Evolutionary conservation across 2,888 invertebrate species (phyloP), one percentile per base, ranked within the genome.

Genomic region (Cybosia mesomella): DNA sequence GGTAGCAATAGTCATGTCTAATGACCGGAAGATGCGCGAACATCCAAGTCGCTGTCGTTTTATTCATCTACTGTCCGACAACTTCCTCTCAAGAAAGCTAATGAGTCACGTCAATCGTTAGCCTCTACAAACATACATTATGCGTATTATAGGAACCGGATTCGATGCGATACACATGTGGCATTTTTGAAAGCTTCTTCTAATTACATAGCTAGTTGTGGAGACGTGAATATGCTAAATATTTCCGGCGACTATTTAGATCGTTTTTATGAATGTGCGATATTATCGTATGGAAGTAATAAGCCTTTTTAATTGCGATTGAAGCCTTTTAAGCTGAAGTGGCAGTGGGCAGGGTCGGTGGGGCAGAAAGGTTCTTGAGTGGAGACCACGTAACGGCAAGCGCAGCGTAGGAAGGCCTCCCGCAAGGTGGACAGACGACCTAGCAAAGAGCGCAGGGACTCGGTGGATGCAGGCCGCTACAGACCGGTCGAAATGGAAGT

Each of bases 1-100:
- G 81, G 69, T 61, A 68, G 61, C 53, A 73, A 72, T 71, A 75
- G 75, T 67, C 58, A 58, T 55, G 62, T 62, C 76, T 81, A 82
- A 81, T 82, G 82, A 79, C 77, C 74, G 82, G 82, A 82, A 79
- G 82, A 71, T 73, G 68, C 66, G 67, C 68, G 43, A 74, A 74
- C 75, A 73, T 79, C 73, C 70, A 66, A 76, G 73, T 66, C 73
- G 69, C 62, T 69, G 73, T 63, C 72, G 55, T 74, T 73, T 69
- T 68, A 66, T 72, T 74, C 70, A 68, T 74, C 71, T 64, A 64
- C 55, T 69, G 67, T 71, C 54, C 58, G 66, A 54, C 69, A 66
- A 74, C 78, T 81, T 82, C 83, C 83, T 79, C 34, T 49, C 58
- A 70, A 49, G 65, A 71, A 69, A 71, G 69, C 66, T 84, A 80